These are phyloP conservation scores for Ochlodes sylvanus DNA, from an alignment of 2,888 invertebrate genomes.

Conservation along the genomic window DNA sequence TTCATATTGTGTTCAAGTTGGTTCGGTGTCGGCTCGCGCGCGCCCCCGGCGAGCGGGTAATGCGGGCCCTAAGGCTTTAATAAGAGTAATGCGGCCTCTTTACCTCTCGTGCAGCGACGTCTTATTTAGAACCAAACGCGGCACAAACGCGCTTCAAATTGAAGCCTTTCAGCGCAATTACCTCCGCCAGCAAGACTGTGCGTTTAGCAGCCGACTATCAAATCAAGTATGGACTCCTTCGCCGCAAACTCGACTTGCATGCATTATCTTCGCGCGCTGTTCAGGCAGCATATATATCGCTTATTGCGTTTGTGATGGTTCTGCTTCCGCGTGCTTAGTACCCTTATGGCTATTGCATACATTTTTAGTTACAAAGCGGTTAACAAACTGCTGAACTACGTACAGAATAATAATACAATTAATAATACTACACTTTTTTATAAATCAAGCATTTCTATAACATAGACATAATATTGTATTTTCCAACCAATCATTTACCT, in stretches of 20 bases:
- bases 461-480: too few species aligned
- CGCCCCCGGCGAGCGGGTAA: slow-evolving; percentile 72
- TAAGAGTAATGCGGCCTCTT: slow-evolving; percentile 80
- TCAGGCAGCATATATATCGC: slow-evolving; percentile 7
- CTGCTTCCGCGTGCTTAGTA: background rate
- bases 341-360: background rate
- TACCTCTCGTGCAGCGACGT: slow-evolving; percentile 76
- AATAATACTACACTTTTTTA: too few species aligned
- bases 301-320: background rate
- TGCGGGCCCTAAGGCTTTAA: slow-evolving; percentile 71
- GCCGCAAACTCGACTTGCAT: slow-evolving; percentile 21
- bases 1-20: slow-evolving; percentile 42
- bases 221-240: slow-evolving; percentile 62
- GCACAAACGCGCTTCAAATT: slow-evolving; percentile 74
- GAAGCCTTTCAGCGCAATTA: slow-evolving; percentile 80
- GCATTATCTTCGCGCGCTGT: slow-evolving; percentile 18
- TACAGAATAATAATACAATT: too few species aligned
- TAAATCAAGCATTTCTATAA: too few species aligned
- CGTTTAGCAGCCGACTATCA: slow-evolving; percentile 73
- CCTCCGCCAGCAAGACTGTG: slow-evolving; percentile 60
- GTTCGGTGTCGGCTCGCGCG: slow-evolving; percentile 48
- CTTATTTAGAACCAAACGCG: slow-evolving; percentile 80
- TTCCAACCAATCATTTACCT: background rate
- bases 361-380: background rate
- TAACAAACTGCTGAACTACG: background rate